Base-by-base conservation (phyloP, 2,797 vertebrate species). In the Eulemur coronatus region DNA sequence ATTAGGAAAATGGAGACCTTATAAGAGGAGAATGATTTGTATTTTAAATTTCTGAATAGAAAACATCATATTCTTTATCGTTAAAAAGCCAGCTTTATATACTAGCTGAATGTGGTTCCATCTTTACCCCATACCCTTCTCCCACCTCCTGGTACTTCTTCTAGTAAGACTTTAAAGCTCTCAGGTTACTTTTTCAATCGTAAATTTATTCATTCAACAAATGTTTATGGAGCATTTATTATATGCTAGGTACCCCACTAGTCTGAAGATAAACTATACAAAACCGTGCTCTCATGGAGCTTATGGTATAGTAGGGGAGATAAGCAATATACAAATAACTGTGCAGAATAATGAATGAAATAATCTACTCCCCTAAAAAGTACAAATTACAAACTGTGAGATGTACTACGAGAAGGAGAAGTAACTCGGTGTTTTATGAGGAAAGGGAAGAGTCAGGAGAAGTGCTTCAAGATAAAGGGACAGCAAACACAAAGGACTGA, bases 291-390 rank as follows among this genome's bases (percentile, higher is more conserved):
- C 24, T 92, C 8, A 7, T 41, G 24, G 46, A 73, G 12, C 28
- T 69, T 91, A 63, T 24, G 33, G 11, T 90, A 80, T 26, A 89
- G 7, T 43, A 94, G 52, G 41, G 4, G 20, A 92, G 8, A 94
- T 87, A 80, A 87, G 22, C 7, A 89, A 93, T 76, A 75, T 20
- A 48, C 7, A 91, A 88, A 91, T 81, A 81, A 41, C 70, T 70
- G 72, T 55, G 11, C 1, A 88, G 26, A 95, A 95, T 41, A 95
- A 93, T 94, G 61, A 91, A 28, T 78, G 35, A 89, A 97, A 89
- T 67, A 59, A 84, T 63, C 4, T 33, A 93, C 24, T 79, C 33
- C 28, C 17, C 57, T 79, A 50, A 87, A 96, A 84, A 35, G 18
- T 73, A 90, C 61, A 94, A 75, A 84, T 88, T 84, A 84, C 11